Base-by-base conservation (phyloP, 2,113 vertebrate species). In the Barbus barbus region DNA sequence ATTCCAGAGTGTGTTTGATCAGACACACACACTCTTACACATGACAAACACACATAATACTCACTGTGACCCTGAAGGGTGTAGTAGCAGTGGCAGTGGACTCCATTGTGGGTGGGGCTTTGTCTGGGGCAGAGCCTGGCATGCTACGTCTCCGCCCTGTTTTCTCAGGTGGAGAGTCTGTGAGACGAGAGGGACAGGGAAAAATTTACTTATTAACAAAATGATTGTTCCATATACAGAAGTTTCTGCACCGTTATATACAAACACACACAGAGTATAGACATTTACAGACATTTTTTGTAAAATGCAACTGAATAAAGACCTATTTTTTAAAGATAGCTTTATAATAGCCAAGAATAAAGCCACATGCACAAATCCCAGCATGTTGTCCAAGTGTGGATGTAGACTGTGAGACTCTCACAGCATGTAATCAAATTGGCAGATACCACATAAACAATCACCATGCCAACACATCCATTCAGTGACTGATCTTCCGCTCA, bases 101-200 rank as follows among this genome's bases (percentile, higher is more conserved):
- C 91, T 99, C 98, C 97, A 98, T 97, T 91, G 90, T 80, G 92
- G 96, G 83, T 3, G 90, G 91, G 91, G 89, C 93, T 93, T 96
- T 97, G 83, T 98, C 97, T 0, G 95, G 12, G 83, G 93, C 92
- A 89, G 94, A 96, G 86, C 96, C 95, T 3, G 97, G 97, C 95
- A 99, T 95, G 89, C 96, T 97, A 90, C 97, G 96, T 90, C 96
- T 93, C 91, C 97, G 96, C 83, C 96, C 97, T 0, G 96, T 91
- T 91, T 95, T 93, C 93, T 98, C 98, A 48, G 97, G 96, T 85
- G 97, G 97, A 74, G 97, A 99, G 93, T 99, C 98, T 99, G 94
- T 7, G 65, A 86, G 1, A 84, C 58, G 92, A 56, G 8, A 71
- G 61, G 26, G 26, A 65, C 61, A 65, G 31, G 16, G 20, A 83